These are phyloP conservation scores for Myotis vivesi DNA, from an alignment of 2,797 vertebrate genomes.

Conservation along the genomic window DNA sequence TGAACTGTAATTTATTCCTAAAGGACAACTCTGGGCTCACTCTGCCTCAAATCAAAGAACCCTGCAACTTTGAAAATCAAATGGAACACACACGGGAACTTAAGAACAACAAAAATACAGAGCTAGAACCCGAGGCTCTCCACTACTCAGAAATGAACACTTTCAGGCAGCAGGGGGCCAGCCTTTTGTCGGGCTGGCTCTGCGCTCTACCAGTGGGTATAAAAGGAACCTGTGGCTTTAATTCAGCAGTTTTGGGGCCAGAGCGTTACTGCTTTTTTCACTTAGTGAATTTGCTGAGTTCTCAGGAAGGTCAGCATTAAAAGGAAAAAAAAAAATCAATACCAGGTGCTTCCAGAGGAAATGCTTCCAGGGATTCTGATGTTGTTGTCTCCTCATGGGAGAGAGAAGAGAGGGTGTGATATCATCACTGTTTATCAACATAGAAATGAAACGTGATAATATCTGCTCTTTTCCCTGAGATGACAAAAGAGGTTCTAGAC, in stretches of 20 bases:
- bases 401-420: neutral
- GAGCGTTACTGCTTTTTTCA: neutral
- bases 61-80: neutral
- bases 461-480: neutral
- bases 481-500: neutral
- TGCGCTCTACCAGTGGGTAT: neutral
- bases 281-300: constrained; percentile 32
- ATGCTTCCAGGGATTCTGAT: neutral
- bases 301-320: neutral
- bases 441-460: neutral
- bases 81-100: neutral
- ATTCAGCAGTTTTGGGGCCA: constrained; percentile 7
- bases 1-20: neutral
- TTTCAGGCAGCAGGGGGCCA: neutral
- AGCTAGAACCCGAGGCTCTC: neutral
- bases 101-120: neutral
- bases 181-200: neutral
- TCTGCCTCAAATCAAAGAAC: constrained; percentile 1
- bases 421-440: neutral
- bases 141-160: neutral
- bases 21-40: neutral
- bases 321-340: neutral
- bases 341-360: neutral
- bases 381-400: neutral
- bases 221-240: neutral